These are phyloP conservation scores for Triops longicaudatus DNA, from an alignment of 1,140 invertebrate species.

Conservation along the genomic window DNA sequence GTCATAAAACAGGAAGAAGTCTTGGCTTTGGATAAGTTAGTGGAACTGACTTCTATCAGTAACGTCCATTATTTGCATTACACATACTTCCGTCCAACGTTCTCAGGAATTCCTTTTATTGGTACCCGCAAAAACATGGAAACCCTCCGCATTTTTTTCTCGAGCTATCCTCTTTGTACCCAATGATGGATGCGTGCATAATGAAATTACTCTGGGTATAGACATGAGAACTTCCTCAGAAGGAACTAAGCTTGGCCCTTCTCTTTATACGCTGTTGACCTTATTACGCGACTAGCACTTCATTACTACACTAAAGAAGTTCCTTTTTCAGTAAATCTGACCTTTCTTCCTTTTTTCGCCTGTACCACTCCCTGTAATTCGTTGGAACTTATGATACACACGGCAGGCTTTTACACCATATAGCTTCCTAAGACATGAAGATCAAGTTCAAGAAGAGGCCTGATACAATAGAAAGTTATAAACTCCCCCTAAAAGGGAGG, in stretches of 20 bases:
- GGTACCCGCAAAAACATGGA: neutral
- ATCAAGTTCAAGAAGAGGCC: no score
- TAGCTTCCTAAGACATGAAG: no score
- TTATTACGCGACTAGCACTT: neutral
- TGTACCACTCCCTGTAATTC: neutral
- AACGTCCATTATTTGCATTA: no score
- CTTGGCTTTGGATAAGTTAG: no score
- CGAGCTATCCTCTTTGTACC: neutral
- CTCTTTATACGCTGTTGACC: neutral
- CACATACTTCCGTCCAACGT: neutral
- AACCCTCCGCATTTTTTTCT: neutral
- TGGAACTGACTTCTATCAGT: no score
- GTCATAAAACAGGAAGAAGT: no score
- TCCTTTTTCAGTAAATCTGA: neutral
- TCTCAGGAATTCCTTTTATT: neutral
- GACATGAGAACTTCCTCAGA: neutral
- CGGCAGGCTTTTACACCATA: no score
- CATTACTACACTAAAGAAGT: neutral
- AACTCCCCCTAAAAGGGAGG: no score
- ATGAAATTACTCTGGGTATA: neutral
- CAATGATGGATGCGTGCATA: slow-evolving; percentile 6
- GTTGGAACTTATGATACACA: no score
- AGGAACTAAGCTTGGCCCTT: neutral
- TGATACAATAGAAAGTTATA: neutral
- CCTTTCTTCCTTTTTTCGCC: neutral